Percentiles rank a stretch among this genome's conserved stretches.
Conservation (phyloP, 2,888 invertebrate genomes). For the Acanthosepion lycidas region DNA sequence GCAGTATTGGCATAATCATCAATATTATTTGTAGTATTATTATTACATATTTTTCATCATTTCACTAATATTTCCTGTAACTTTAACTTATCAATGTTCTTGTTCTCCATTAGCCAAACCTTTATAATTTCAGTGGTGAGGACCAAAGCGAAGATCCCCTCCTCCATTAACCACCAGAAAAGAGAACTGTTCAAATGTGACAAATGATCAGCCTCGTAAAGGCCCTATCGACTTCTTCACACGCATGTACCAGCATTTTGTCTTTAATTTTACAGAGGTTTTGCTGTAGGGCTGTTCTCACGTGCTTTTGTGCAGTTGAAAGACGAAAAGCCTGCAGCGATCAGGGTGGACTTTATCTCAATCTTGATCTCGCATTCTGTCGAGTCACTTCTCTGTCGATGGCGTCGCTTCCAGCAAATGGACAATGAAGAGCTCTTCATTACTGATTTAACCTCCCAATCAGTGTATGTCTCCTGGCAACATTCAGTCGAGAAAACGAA, state of each 20-base stretch:
- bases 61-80: not conserved
- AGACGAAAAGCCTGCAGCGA: not conserved
- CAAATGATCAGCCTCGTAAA: no score
- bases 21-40: no score
- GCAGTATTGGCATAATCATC: no score
- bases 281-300: not conserved
- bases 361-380: not conserved
- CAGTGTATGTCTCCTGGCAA: constrained; percentile 33
- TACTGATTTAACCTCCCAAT: constrained; percentile 33
- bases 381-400: not conserved
- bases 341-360: not conserved
- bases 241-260: not conserved
- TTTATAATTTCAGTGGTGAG: not conserved
- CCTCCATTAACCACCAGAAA: no score
- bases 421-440: constrained; percentile 17
- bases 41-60: no score
- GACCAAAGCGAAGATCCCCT: not conserved
- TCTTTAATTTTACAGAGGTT: constrained; percentile 17
- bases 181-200: no score
- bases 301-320: not conserved
- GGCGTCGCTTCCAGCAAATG: constrained; percentile 24
- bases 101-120: not conserved
- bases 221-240: not conserved
- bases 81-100: not conserved
- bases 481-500: not conserved